Base-by-base conservation (phyloP, 2,797 vertebrate genomes). In the Tapera naevia region DNA sequence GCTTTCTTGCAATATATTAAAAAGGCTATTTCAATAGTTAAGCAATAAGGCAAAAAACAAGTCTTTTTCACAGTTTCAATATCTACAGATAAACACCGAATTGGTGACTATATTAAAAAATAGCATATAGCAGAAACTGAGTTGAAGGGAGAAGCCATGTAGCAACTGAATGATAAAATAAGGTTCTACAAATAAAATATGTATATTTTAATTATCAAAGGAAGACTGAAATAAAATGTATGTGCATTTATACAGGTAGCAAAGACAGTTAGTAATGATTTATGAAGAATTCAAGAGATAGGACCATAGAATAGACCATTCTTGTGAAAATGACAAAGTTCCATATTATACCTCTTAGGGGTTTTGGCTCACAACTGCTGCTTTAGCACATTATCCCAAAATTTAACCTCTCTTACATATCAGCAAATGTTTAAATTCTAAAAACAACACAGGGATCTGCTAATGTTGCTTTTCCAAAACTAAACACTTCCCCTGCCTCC, bases 1-100 rank as follows among this genome's bases (percentile, higher is more conserved):
- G 65, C 66, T 91, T 94, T 94, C 85, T 66, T 75, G 66, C n/a
- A 93, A 84, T 39, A 70, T 64, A 76, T 48, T 86, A 73, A 84
- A 86, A 93, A 72, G 7, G 80, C 39, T 74, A 80, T 73, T 90
- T 91, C 53, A 89, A n/a, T 53, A 93, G 28, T 73, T 86, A 80
- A 94, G 12, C 45, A 86, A 70, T 88, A 95, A 91, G 81, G 28
- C 16, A 76, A 72, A 95, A 86, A 7, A 0, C 12, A 32, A n/a
- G 15, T 12, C 25, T 62, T 94, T 90, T 79, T 70, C 70, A 81
- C 16, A 86, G 28, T 87, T 88, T 90, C 45, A 80, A 7, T 80
- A 70, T 46, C 60, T 79, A 70, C 80, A 84, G 56, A 87, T 67
- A 87, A 85, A 75, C 8, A 88, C 9, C 11, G 33, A 88, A 76